Evolutionary conservation across 2,797 vertebrate species (phyloP), one percentile per base, ranked within the genome.

Genomic region (Syngnathus rostellatus): DNA sequence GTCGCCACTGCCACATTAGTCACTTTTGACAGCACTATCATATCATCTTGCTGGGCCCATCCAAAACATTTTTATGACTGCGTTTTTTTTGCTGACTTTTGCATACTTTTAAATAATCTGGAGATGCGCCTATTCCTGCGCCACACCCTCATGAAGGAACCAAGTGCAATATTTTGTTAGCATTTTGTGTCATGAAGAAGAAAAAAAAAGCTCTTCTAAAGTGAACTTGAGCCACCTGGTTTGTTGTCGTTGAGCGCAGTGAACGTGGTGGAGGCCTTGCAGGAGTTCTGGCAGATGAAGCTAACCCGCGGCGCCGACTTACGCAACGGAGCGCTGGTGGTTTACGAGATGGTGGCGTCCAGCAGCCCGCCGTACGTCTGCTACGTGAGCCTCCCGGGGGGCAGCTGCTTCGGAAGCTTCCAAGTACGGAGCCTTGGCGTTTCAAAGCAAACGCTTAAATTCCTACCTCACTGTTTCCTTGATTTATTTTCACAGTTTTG

Each of bases 271-370:
- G 97, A 98, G 72, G 97, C 97, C 1, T 87, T 99, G 12, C 96
- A 99, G 89, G 97, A 99, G 76, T 99, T 99, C 78, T 99, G 97
- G 97, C 97, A 99, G 91, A 98, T 99, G 97, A 99, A 99, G 77
- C 92, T 95, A 73, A 95, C 93, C 0, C 91, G 97, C 7, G 97
- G 97, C 0, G 96, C 97, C 0, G 97, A 99, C 63, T 86, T 99
- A 77, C 90, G 94, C 17, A 98, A 98, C 0, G 97, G 97, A 0
- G 97, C 97, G 0, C 85, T 99, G 1, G 97, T 99, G 48, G 96
- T 99, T 19, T 99, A 99, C 11, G 97, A 99, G 87, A 98, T 98
- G 96, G 96, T 98, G 17, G 94, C 97, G 0, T 93, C 95, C 74
- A 97, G 89, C 89, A 97, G 91, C 64, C 94, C 97, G 0, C 97